Evolutionary conservation across 37 sponge, comb jelly and placozoan genomes (phyloP), one percentile per base, ranked within the genome.

Genomic region (Ephydatia muelleri): DNA sequence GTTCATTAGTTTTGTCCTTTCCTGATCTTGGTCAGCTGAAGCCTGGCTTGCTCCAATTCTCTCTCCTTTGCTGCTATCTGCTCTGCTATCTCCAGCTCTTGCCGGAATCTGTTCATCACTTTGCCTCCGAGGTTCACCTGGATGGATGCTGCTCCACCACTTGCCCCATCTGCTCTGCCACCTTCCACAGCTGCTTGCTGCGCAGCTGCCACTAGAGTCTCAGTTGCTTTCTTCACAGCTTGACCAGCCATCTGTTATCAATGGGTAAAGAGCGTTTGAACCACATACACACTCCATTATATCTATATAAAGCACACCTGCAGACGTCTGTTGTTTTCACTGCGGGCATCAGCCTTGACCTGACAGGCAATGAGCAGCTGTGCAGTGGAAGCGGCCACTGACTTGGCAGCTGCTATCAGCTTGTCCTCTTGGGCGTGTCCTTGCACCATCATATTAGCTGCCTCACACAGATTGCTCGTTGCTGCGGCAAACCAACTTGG

Each of bases 311-410:
- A 77, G 8, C 67, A 29, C 81, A 96, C 96, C 96, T 97, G 97
- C 16, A 99, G 81, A 67, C 97, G 82, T 72, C 70, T 90, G 37
- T 89, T 93, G 83, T 84, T 95, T 76, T 95, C 95, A 37, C 86
- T 84, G 34, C 88, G 75, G 28, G 93, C 80, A 67, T 99, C 97
- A 47, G 99, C 95, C 85, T 97, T 97, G 26, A 97, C 99, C 75
- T 91, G 95, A 73, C 97, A 96, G 0, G 97, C 92, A 33, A 96
- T 81, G 71, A 99, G 91, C 22, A 99, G 94, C 83, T 97, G 97
- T 13, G 95, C 97, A 31, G 99, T 97, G 28, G 93, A 93, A 12
- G 89, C 76, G 9, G 99, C 97, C 30, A 99, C 97, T 47, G 94
- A 87, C 70, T 97, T 99, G 67, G 95, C 95, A 78, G 97, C 90